Evolutionary conservation across 2,113 vertebrate species (phyloP).

Genomic region (Eira barbara): DNA sequence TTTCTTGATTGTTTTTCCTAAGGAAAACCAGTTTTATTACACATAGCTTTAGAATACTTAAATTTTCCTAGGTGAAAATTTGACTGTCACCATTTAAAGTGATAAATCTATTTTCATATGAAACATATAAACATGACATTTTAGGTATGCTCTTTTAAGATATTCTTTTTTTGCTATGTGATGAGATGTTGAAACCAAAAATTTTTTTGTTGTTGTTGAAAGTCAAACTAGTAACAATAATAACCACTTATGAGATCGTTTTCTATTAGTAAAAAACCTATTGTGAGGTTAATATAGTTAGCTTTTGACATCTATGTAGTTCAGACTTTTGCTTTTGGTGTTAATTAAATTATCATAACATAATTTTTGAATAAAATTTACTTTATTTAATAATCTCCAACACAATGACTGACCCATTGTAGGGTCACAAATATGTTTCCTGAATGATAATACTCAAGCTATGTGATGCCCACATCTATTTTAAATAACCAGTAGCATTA

Average conservation of each 20-base stretch:
- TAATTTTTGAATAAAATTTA: neutral
- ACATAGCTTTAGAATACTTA: neutral
- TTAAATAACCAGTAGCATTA: neutral
- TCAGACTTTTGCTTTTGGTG: neutral
- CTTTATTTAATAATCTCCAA: neutral
- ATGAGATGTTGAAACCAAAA: neutral
- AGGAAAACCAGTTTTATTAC: neutral
- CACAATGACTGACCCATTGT: neutral
- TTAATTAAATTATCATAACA: neutral
- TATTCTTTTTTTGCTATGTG: neutral
- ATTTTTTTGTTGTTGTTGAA: neutral
- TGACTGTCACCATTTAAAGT: neutral
- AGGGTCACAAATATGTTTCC: neutral
- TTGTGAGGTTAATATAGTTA: slow-evolving; percentile 7
- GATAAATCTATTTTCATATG: neutral
- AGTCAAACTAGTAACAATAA: slow-evolving; percentile 3
- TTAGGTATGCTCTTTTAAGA: neutral
- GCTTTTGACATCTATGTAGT: slow-evolving; percentile 44
- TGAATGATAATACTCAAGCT: neutral
- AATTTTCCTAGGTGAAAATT: neutral
- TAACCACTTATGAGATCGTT: slow-evolving; percentile 31
- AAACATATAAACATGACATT: neutral
- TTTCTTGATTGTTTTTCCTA: neutral
- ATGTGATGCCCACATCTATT: neutral
- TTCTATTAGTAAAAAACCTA: slow-evolving; percentile 1